These are phyloP conservation scores for Echinops telfairi DNA, from an alignment of 2,113 vertebrate species.

Conservation along the genomic window DNA sequence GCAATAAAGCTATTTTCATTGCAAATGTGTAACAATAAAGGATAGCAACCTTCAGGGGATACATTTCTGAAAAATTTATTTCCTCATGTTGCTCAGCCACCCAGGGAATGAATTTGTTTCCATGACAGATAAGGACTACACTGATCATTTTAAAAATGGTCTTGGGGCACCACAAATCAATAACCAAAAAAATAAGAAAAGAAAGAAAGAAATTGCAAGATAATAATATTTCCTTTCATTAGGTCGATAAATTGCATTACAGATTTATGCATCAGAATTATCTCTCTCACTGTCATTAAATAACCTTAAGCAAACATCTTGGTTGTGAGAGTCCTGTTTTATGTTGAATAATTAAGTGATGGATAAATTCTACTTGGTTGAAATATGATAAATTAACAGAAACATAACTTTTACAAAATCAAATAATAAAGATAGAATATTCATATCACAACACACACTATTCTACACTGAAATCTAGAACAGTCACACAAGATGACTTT, in stretches of 20 bases:
- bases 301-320: slow-evolving; percentile 66
- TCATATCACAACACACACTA: background rate
- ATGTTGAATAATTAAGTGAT: slow-evolving; percentile 45
- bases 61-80: slow-evolving; percentile 88
- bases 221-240: slow-evolving; percentile 76
- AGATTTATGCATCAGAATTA: slow-evolving; percentile 60
- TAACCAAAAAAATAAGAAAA: slow-evolving; percentile 40
- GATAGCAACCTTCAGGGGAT: slow-evolving; percentile 86
- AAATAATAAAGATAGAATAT: slow-evolving; percentile 39
- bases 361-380: slow-evolving; percentile 41
- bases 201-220: slow-evolving; percentile 63
- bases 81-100: slow-evolving; percentile 85
- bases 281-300: slow-evolving; percentile 80
- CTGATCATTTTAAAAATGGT: slow-evolving; percentile 85
- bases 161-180: slow-evolving; percentile 78
- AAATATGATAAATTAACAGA: background rate
- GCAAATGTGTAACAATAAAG: slow-evolving; percentile 86
- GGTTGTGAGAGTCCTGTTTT: background rate
- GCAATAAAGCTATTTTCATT: slow-evolving; percentile 84
- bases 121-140: slow-evolving; percentile 84
- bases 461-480: slow-evolving; percentile 44
- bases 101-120: slow-evolving; percentile 85
- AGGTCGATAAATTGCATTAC: slow-evolving; percentile 60
- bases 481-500: background rate
- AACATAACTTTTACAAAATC: background rate